Base-by-base conservation (phyloP, 2,113 vertebrate species). In the Myxocyprinus asiaticus region DNA sequence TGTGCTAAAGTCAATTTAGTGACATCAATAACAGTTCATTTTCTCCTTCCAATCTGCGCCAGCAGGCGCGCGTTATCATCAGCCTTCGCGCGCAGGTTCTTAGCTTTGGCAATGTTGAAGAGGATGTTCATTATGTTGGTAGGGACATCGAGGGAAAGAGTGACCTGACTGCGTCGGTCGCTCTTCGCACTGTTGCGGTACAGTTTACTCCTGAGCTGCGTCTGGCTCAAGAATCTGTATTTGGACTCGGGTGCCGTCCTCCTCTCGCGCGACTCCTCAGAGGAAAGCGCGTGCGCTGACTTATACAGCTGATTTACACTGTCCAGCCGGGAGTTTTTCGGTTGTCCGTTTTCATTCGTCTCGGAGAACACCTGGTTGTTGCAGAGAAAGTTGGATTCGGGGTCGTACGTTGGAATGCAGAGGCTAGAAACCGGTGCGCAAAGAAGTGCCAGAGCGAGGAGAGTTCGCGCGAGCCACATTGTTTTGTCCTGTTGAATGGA, bases 81-180 rank as follows among this genome's bases (percentile, higher is more conserved):
- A 0, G 97, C 97, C 85, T 98, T 96, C 0, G 96, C 96, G 45
- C 93, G 78, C 91, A 98, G 84, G 89, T 94, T 95, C 84, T 96
- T 98, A 87, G 95, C 95, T 85, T 98, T 99, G 87, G 96, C 97
- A 7, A 98, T 97, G 85, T 97, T 93, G 82, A 99, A 98, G 67
- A 98, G 95, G 88, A 98, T 95, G 90, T 97, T 98, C 96, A 99
- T 98, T 87, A 99, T 94, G 87, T 97, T 96, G 83, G 98, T 99
- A 67, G 98, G 98, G 17, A 99, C 96, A 0, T 99, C 98, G 0
- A 99, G 93, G 77, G 97, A 98, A 81, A 99, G 91, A 0, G 95
- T 98, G 62, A 98, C 90, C 88, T 96, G 95, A 89, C 94, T 89
- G 82, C 89, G 92, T 2, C 93, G 93, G 78, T 95, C 94, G 4